Evolutionary conservation across 2,888 invertebrate species (phyloP), one percentile per base, ranked within the genome.

Genomic region (Mylabris sibirica): DNA sequence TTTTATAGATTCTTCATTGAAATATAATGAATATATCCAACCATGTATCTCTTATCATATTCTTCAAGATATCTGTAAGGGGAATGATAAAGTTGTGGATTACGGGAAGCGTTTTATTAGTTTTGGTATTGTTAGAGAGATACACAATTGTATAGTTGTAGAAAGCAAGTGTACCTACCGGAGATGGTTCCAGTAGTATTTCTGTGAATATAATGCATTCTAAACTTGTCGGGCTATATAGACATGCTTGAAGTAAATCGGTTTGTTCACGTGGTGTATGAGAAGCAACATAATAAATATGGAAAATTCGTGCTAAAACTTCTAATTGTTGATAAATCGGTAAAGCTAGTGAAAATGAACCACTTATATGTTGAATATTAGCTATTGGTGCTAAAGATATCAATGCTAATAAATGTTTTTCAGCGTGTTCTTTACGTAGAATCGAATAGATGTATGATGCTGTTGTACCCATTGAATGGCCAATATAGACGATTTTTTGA

Each of bases 401-500:
- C 11, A 62, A 9, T 5, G 62, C 38, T 22, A 22, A 14, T 44
- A 62, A 5, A 41, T 41, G 44, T 5, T 62, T 14, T 12, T 62
- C 62, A 62, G 62, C 62, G n/a, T 62, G 41, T 1, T 62, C 0
- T 38, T 62, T 41, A n/a, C n/a, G 38, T n/a, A 41, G 14, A 35
- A 38, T 62, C 9, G 62, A 22, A 44, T 62, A 62, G 22, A 62
- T 9, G 20, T 35, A 62, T n/a, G 62, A 41, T 2, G n/a, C 20
- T 38, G 62, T 62, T 20, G 62, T 41, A n/a, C 62, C 62, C 62
- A 62, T 62, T 22, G 62, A 62, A 35, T 62, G 62, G 5, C 62
- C 62, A 17, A 62, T 62, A 20, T 41, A 62, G 17, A 62, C 22
- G 12, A 62, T 62, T 22, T 62, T 62, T 12, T 24, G 8, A 0